These are phyloP conservation scores for Conus canariensis DNA, from an alignment of 2,888 invertebrate species.

Conservation along the genomic window DNA sequence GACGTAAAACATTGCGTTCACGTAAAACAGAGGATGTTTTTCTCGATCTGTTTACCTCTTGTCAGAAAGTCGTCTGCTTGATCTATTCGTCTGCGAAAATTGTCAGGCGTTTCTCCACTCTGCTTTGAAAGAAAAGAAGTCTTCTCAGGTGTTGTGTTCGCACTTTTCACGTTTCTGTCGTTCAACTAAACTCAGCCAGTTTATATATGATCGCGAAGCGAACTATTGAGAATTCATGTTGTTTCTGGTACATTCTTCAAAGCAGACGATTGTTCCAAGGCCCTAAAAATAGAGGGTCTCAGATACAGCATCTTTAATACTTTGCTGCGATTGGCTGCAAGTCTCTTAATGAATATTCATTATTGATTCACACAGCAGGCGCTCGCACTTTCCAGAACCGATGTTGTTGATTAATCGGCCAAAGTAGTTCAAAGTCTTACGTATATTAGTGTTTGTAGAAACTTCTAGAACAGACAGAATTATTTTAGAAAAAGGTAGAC, in stretches of 20 bases:
- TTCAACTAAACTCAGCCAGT: neutral
- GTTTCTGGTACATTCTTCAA: neutral
- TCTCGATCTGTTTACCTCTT: neutral
- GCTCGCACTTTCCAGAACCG: too few relatives aligned
- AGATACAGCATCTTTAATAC: neutral
- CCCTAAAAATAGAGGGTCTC: neutral
- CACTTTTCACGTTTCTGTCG: too few relatives aligned
- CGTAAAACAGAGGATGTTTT: neutral
- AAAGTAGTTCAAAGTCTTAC: too few relatives aligned
- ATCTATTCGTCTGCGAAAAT: neutral
- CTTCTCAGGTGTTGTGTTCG: neutral
- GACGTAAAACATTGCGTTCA: neutral
- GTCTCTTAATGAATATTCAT: neutral
- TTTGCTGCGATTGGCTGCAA: neutral
- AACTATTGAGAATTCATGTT: too few relatives aligned
- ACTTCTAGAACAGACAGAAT: neutral
- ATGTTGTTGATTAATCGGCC: too few relatives aligned
- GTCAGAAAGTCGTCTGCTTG: neutral
- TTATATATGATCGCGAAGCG: neutral
- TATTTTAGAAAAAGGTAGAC: neutral
- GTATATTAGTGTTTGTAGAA: neutral
- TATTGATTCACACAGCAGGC: too few relatives aligned
- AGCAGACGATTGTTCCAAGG: constrained; percentile 1
- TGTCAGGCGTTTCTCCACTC: too few relatives aligned
- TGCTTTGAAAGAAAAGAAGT: neutral